Evolutionary conservation across 2,797 vertebrate genomes (phyloP).

Genomic region (Kryptopterus vitreolus): DNA sequence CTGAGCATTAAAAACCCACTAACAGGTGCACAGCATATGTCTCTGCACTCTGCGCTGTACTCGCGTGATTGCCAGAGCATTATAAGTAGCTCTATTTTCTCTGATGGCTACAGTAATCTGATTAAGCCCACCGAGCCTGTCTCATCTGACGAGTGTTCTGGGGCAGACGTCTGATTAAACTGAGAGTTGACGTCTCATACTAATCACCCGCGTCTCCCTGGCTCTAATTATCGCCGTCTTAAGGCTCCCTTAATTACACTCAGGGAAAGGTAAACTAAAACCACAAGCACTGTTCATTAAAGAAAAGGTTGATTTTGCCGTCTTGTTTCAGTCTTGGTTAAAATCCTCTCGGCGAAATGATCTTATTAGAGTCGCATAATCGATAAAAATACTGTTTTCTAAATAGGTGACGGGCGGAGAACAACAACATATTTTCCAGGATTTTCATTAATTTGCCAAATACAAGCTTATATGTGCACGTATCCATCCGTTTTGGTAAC

Average conservation of each 20-base stretch:
- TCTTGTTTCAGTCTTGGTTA: not conserved
- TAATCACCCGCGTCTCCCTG: constrained; percentile 39
- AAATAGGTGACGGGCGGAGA: too few relatives aligned
- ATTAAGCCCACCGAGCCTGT: constrained; percentile 42
- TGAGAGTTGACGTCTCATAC: constrained; percentile 24
- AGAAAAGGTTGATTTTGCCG: not conserved
- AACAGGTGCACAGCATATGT: not conserved
- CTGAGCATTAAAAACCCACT: not conserved
- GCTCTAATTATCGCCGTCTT: constrained; percentile 20
- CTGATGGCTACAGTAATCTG: constrained; percentile 46
- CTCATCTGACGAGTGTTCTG: constrained; percentile 34
- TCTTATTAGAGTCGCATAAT: too few relatives aligned
- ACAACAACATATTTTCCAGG: too few relatives aligned
- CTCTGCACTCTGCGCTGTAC: not conserved
- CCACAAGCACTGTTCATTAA: not conserved
- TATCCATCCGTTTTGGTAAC: too few relatives aligned
- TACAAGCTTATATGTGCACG: too few relatives aligned
- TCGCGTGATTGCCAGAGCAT: not conserved
- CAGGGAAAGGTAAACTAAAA: constrained; percentile 27
- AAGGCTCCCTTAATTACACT: constrained; percentile 20
- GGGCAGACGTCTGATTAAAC: constrained; percentile 47
- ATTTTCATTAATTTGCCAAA: too few relatives aligned
- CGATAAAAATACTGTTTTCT: not conserved
- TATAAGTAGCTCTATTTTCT: constrained; percentile 44
- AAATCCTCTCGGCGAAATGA: too few relatives aligned